Percentiles rank a stretch among this genome's conserved stretches.
These are phyloP conservation scores for Lepus oiostolus DNA, from an alignment of 2,797 vertebrate species.

Conservation along the genomic window DNA sequence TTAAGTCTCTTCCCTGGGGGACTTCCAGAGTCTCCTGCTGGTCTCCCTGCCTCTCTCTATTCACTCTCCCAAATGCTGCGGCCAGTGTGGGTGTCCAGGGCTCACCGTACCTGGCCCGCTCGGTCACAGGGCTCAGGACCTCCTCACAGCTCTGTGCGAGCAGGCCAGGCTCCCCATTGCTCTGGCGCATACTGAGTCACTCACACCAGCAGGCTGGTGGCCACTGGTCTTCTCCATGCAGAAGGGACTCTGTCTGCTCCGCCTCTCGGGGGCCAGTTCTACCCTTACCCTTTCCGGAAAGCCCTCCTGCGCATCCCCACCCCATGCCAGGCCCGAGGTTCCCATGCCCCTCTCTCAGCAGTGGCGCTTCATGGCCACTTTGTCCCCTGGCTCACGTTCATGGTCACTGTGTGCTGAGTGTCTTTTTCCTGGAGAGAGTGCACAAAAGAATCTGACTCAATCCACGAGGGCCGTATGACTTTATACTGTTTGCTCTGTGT, in stretches of 20 bases:
- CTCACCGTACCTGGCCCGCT: rapidly evolving
- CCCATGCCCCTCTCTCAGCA: background rate
- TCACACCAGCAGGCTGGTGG: background rate
- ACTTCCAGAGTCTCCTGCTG: background rate
- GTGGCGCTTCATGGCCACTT: background rate
- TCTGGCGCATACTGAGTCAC: too few relatives aligned
- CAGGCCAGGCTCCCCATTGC: background rate
- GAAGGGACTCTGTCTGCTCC: background rate
- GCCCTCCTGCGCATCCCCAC: background rate
- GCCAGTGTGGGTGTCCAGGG: background rate
- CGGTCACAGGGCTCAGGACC: background rate
- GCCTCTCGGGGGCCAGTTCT: background rate
- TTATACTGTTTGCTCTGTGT: background rate
- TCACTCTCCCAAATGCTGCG: background rate
- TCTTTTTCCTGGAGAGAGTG: background rate
- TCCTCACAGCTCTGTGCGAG: background rate
- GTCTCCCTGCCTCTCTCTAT: background rate
- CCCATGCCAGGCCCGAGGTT: background rate
- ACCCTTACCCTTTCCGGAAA: background rate
- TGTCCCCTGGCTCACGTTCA: background rate
- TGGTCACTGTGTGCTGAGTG: background rate
- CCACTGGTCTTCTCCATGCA: background rate
- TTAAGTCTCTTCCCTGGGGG: background rate
- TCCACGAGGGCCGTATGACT: background rate
- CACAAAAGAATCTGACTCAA: background rate